Conservation (phyloP, 2,797 vertebrate species). For the Sphaeramia orbicularis region DNA sequence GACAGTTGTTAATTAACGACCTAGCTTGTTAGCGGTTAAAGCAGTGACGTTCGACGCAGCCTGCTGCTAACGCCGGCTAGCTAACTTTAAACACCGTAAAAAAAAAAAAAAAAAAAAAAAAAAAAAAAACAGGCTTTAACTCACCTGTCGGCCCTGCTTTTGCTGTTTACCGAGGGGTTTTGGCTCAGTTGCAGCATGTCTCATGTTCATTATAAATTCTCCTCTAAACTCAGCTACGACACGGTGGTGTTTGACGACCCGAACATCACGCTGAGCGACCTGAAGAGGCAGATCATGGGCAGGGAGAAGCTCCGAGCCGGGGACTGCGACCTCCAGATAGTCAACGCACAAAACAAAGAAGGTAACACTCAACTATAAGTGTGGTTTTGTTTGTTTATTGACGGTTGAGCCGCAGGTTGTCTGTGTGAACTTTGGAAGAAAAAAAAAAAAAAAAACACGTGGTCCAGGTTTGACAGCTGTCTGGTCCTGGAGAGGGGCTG, state of each 20-base stretch:
- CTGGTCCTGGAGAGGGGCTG: conserved; percentile 13
- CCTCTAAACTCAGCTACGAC: conserved; percentile 96
- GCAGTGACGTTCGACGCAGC: conserved; percentile 22
- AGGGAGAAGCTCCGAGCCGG: conserved; percentile 94
- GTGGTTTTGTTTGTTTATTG: conserved; percentile 1
- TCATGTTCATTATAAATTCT: conserved; percentile 98
- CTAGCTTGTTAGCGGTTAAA: conserved; percentile 54
- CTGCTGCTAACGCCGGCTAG: conserved; percentile 66
- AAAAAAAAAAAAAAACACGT: conserved; percentile 57
- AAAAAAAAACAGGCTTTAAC: no score
- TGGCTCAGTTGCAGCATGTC: conserved; percentile 83
- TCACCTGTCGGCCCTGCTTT: background rate
- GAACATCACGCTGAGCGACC: conserved; percentile 92
- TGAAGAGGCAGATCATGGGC: conserved; percentile 97
- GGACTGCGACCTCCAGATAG: conserved; percentile 97
- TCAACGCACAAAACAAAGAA: conserved; percentile 96
- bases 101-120: no score
- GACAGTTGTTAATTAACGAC: conserved; percentile 40
- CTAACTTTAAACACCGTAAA: conserved; percentile 46
- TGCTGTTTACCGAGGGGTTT: background rate
- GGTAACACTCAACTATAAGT: conserved; percentile 78
- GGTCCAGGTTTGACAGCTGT: conserved; percentile 67
- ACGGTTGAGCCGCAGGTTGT: background rate
- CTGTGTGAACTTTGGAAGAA: conserved; percentile 33
- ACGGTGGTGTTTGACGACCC: conserved; percentile 96